Evolutionary conservation across 35 echinoderm and acorn worm species (phyloP).

Genomic region (Hemicentrotus pulcherrimus): DNA sequence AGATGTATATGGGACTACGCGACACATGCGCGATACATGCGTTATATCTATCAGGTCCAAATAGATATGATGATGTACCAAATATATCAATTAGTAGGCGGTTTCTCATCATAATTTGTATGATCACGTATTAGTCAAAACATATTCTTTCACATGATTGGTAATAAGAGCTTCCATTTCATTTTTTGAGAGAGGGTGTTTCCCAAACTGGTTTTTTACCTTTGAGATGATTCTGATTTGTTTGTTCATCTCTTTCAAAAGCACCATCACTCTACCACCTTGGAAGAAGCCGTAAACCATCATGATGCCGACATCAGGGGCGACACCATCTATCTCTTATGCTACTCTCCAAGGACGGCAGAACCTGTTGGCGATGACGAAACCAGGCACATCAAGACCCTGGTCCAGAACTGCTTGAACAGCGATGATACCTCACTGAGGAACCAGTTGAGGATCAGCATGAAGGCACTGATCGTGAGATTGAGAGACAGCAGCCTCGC

Average conservation of each 20-base stretch:
- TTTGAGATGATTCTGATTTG: too few relatives aligned
- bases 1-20: too few relatives aligned
- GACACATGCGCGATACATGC: too few relatives aligned
- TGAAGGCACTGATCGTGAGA: conserved; percentile 63
- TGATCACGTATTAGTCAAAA: too few relatives aligned
- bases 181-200: too few relatives aligned
- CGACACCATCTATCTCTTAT: conserved; percentile 69
- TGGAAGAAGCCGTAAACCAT: conserved; percentile 63
- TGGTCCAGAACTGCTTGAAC: conserved; percentile 68
- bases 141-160: too few relatives aligned
- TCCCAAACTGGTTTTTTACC: too few relatives aligned
- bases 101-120: too few relatives aligned
- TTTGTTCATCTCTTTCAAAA: conserved; percentile 24
- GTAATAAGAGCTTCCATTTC: too few relatives aligned
- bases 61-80: too few relatives aligned
- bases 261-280: conserved; percentile 41
- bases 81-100: too few relatives aligned
- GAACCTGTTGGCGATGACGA: conserved; percentile 58
- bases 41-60: too few relatives aligned
- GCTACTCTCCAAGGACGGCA: conserved; percentile 62
- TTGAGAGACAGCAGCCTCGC: conserved; percentile 70
- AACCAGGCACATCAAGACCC: conserved; percentile 51
- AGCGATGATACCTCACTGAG: conserved; percentile 80
- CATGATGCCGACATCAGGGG: conserved; percentile 70
- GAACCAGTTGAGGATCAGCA: conserved; percentile 56